Evolutionary conservation across 2,113 vertebrate genomes (phyloP), one percentile per base, ranked within the genome.

Genomic region (Nansenia antarctica): DNA sequence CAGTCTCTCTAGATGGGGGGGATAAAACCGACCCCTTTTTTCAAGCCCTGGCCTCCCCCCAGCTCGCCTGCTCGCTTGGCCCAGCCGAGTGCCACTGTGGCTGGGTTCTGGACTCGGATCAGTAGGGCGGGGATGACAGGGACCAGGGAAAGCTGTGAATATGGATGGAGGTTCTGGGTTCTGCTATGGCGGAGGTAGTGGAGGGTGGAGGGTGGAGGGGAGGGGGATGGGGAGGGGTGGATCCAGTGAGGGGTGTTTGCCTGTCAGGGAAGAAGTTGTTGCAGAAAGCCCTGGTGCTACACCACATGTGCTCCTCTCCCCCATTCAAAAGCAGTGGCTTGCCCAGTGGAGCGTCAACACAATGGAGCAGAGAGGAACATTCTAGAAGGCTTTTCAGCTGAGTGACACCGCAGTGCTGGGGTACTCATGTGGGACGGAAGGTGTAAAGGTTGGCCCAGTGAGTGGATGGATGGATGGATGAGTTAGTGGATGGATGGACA

Each of bases 91-190:
- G 79, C 84, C 80, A 85, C 75, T 66, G 75, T 77, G 24, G 54
- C 78, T 53, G 73, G 53, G 72, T 74, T 64, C n/a, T 73, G 62
- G 65, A 67, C 66, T 52, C 72, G 66, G 53, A 67, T 80, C 74
- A 69, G 73, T 72, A 71, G 85, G 70, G 82, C 60, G 63, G 80
- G 82, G 74, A 81, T 83, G 81, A 85, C 82, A 84, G 73, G 61
- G 29, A 80, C 69, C 69, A 76, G 66, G 73, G 27, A 54, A 64
- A 39, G 73, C 73, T 72, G 69, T 78, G 79, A 85, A 88, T 89
- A 85, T 86, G 31, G 31, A 60, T 60, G 58, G 9, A 34, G 32
- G n/a, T n/a, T n/a, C n/a, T n/a, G n/a, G n/a, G n/a, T n/a, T n/a
- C n/a, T n/a, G n/a, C n/a, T n/a, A n/a, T n/a, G n/a, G 32, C 0